Base-by-base conservation (phyloP, 2,113 vertebrate species). In the Turnix velox region DNA sequence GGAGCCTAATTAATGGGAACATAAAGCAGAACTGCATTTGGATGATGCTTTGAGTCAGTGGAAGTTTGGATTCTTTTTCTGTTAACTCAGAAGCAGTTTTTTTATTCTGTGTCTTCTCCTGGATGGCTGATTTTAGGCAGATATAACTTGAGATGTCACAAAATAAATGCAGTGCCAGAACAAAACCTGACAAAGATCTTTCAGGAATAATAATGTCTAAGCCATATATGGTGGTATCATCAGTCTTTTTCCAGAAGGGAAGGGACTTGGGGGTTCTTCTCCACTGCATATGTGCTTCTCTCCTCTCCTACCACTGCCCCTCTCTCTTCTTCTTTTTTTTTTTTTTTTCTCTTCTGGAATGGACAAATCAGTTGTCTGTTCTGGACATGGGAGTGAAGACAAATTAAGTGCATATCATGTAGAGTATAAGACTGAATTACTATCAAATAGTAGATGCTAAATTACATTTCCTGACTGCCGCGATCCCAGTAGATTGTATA, bases 311-410 rank as follows among this genome's bases (percentile, higher is more conserved):
- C 6, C 13, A 4, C 43, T 62, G 28, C 33, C 12, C 31, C 18
- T 9, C 3, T 40, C 22, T 25, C 14, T 52, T 28, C n/a, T n/a
- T n/a, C n/a, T 40, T n/a, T 18, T 4, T 59, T 24, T 49, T 49
- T 49, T n/a, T 33, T 33, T 16, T 3, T 63, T 12, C 14, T n/a
- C 30, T 49, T 31, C 1, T 0, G 37, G 7, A 24, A 6, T 5
- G 28, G 40, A 14, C 5, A 19, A 1, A 37, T 23, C 39, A 22
- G n/a, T 72, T 55, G 33, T 43, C 61, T 55, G 46, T 55, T 81
- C 25, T 37, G 45, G 69, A 37, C 31, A 54, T 30, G 37, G 59
- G 12, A 28, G 3, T 18, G 42, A 27, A 65, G 18, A 6, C 30
- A 6, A 40, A 6, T 48, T 43, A n/a, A 40, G 18, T 35, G 37